Base-by-base conservation (phyloP, 2,797 vertebrate genomes). In the Buceros bicornis region DNA sequence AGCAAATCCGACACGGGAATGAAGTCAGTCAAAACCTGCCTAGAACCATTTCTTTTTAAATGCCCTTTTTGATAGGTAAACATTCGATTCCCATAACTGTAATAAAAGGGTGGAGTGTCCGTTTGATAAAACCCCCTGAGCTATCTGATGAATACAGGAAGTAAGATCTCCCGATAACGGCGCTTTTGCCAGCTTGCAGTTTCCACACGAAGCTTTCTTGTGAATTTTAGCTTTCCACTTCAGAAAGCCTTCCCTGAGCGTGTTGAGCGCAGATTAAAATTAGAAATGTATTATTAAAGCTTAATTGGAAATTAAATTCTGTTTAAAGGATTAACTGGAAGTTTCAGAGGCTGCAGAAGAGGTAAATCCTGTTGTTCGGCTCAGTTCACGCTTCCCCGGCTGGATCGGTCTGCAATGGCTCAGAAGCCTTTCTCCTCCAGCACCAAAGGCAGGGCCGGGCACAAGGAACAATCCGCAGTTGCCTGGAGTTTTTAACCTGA, bases 101-200 rank as follows among this genome's bases (percentile, higher is more conserved):
- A 51, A 66, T 48, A 5, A 56, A 71, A 90, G 95, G 97, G 96
- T 87, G 95, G 95, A 45, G 96, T 81, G 94, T 83, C 95, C 71
- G 48, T 87, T 51, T 90, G 85, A 91, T 78, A 8, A 69, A 79
- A 40, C 11, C 22, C 3, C 53, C 67, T 11, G 3, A 77, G 90
- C 24, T 87, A 87, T 19, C 92, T 94, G 94, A 42, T 53, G 87
- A 81, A 21, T 61, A 37, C 95, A 97, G 97, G 96, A 96, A 97
- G 86, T 26, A 18, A 95, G 92, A 95, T 94, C 8, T 53, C n/a
- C 9, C 4, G 91, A 94, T 87, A 96, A 66, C 13, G 3, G 13
- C 14, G 91, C 61, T 43, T 66, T 47, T 48, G 66, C 74, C 1
- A 16, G 35, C 80, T 66, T 51, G 89, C 94, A 95, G 50, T 90